Evolutionary conservation across 2,888 invertebrate species (phyloP), one percentile per base, ranked within the genome.

Genomic region (Salticus scenicus): DNA sequence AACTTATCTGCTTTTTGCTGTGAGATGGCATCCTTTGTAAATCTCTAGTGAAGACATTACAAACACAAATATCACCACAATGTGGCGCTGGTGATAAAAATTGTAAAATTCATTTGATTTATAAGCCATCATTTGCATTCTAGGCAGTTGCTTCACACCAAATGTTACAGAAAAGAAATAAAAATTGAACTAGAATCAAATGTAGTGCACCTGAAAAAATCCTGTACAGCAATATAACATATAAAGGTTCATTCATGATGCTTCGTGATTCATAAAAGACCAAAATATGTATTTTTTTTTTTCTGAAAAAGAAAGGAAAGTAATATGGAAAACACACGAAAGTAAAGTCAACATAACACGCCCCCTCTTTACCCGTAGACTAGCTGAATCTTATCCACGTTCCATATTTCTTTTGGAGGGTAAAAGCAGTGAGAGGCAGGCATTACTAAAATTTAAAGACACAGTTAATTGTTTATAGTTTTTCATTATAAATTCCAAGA

Each of bases 291-390:
- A 37, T 37, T 37, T 37, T n/a, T n/a, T n/a, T n/a, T n/a, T n/a
- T n/a, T n/a, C n/a, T n/a, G n/a, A n/a, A n/a, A n/a, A n/a, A n/a
- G n/a, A n/a, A n/a, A n/a, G n/a, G n/a, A n/a, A n/a, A n/a, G n/a
- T n/a, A n/a, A n/a, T n/a, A n/a, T n/a, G n/a, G n/a, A n/a, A n/a
- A n/a, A n/a, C n/a, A n/a, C n/a, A n/a, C n/a, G n/a, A n/a, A 78
- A 78, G 14, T 20, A 27, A 79, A 71, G 42, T 41, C 66, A 79
- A 30, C 27, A 72, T 47, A 20, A 79, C 79, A 28, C 42, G 20
- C 77, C 70, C 24, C 71, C 70, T 66, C 47, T 72, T 72, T 79
- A 79, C 79, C 79, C 72, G 72, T 78, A 78, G 63, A 37, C 57
- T 47, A 30, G 31, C 41, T 20, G 33, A 28, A 72, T 47, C 27